A percentile compares a stretch with the other conserved stretches of the same genome.
phyloP scores from a whole-genome alignment of 2,113 vertebrate species.

The Lophura nycthemera region DNA sequence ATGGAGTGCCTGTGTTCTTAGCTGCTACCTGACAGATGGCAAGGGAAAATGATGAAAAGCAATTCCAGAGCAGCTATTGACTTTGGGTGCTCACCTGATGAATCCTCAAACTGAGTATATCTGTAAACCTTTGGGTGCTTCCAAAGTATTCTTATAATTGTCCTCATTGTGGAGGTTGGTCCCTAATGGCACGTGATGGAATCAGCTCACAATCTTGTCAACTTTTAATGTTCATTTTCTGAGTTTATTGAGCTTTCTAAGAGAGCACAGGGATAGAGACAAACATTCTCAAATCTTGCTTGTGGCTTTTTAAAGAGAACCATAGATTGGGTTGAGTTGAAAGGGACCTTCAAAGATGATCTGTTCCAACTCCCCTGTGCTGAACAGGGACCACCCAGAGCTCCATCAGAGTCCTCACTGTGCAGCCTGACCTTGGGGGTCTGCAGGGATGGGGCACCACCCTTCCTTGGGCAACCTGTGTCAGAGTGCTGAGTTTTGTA shows the following conservation, averaged over 20 bases:
- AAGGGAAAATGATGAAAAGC: neutral
- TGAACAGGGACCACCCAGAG: too few species aligned
- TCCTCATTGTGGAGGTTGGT: neutral
- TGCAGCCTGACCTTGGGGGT: too few species aligned
- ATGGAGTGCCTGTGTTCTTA: neutral
- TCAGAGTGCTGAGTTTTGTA: neutral
- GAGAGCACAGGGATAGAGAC: neutral
- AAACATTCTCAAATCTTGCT: neutral
- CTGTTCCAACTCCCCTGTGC: too few species aligned
- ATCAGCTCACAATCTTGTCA: neutral
- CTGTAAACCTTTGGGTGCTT: rapidly evolving
- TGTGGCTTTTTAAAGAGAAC: neutral
- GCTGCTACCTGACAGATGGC: neutral
- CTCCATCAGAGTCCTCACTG: too few species aligned
- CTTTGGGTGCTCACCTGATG: neutral
- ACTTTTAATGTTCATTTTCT: neutral
- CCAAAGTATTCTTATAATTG: neutral
- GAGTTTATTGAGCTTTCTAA: neutral
- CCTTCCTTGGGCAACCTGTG: too few species aligned
- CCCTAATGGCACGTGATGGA: neutral
- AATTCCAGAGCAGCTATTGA: neutral
- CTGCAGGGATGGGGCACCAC: too few species aligned
- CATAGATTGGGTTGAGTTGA: too few species aligned
- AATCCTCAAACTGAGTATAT: neutral
- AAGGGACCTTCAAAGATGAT: too few species aligned